A percentile compares a stretch with the other conserved stretches of the same genome.
These are phyloP conservation scores for Naso thynnoides DNA, from an alignment of 2,797 vertebrate species.

Conservation along the genomic window DNA sequence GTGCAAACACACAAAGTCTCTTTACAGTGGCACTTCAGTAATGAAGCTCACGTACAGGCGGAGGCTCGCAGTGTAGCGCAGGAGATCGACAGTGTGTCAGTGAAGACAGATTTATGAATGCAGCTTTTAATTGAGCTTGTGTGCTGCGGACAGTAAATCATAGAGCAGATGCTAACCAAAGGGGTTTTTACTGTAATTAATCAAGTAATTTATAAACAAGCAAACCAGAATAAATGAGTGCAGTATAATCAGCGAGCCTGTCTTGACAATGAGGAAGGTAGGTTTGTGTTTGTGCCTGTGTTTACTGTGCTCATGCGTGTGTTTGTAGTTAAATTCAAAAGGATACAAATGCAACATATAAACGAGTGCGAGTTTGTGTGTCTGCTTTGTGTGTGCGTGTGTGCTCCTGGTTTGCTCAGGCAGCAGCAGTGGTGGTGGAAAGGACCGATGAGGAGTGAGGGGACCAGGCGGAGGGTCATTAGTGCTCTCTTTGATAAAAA, in stretches of 20 bases:
- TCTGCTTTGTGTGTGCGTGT: slow-evolving; percentile 27
- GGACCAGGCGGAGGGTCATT: slow-evolving; percentile 62
- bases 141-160: slow-evolving; percentile 58
- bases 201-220: slow-evolving; percentile 73
- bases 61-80: slow-evolving; percentile 25
- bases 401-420: slow-evolving; percentile 21
- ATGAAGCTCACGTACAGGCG: slow-evolving; percentile 40
- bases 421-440: slow-evolving; percentile 34
- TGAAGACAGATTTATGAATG: slow-evolving; percentile 66
- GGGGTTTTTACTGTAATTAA: slow-evolving; percentile 68
- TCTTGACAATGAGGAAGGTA: background rate
- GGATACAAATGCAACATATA: slow-evolving; percentile 7
- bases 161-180: slow-evolving; percentile 55
- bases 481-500: slow-evolving; percentile 63
- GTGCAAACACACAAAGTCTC: slow-evolving; percentile 39
- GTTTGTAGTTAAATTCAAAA: slow-evolving; percentile 16
- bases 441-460: slow-evolving; percentile 52
- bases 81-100: slow-evolving; percentile 37
- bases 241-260: slow-evolving; percentile 42
- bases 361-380: background rate
- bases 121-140: slow-evolving; percentile 58
- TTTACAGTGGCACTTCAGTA: slow-evolving; percentile 42
- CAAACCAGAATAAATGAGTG: slow-evolving; percentile 64
- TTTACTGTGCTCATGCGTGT: background rate
- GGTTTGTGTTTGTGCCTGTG: slow-evolving; percentile 3